Evolutionary conservation across 64 coral and sea anemone genomes (phyloP), one percentile per base, ranked within the genome.

Genomic region (Stichodactyla mertensii): DNA sequence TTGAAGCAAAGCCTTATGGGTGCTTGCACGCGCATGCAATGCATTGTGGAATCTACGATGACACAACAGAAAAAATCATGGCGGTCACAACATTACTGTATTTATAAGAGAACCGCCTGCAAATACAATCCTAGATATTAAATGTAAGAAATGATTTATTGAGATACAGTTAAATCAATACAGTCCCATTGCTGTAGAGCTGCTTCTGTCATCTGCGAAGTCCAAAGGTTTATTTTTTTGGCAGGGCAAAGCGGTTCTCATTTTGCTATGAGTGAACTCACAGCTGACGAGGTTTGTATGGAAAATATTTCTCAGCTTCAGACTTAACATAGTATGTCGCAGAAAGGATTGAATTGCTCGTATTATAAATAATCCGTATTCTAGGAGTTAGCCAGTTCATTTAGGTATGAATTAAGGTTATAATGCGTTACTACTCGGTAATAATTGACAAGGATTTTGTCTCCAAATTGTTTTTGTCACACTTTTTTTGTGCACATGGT

Each of bases 221-320:
- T 74, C n/a, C 8, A 13, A 22, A 66, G 23, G 24, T 55, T 45
- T 71, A 86, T 82, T 70, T 86, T 86, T 55, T 53, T 45, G 27
- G 53, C n/a, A 61, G 86, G 71, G 64, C 58, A 24, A 80, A 52
- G 14, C 4, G n/a, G 36, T 45, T 85, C 88, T 56, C 88, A 52
- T 79, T 52, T 59, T 24, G 83, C 84, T n/a, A 98, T 94, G 92
- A 98, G 95, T 82, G 92, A 98, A 59, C 83, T 98, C 71, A 80
- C 95, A 86, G 89, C 95, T 53, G 95, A 98, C 52, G 95, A 98
- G 92, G 95, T 98, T 89, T 87, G 95, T 52, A 74, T 74, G 26
- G 56, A 58, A 74, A 28, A n/a, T 31, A 26, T 74, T 74, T 74
- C 23, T 74, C 1, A 74, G 27, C 7, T 8, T 13, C 64, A 22